A percentile compares a stretch with the other conserved stretches of the same genome.
phyloP scores from a whole-genome alignment of 2,888 invertebrate species.

The Ethmia dodecea region DNA sequence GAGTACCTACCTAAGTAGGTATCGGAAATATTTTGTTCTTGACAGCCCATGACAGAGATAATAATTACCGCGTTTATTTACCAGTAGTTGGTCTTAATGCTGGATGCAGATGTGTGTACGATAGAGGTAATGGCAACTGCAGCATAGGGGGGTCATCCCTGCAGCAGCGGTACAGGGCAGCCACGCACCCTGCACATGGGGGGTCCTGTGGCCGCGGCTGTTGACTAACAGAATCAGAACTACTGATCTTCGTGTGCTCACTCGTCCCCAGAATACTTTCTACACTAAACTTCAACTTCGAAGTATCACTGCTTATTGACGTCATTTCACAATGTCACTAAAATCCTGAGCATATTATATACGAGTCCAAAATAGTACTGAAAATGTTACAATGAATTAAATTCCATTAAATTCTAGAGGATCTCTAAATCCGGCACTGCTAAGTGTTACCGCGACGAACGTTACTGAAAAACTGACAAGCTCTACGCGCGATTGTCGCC shows the following conservation, averaged over 20 bases:
- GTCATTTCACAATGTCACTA: slow-evolving; percentile 45
- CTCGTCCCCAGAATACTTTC: slow-evolving; percentile 79
- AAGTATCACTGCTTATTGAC: slow-evolving; percentile 49
- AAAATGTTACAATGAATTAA: no score
- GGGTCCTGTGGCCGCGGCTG: slow-evolving; percentile 41
- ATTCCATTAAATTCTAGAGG: no score
- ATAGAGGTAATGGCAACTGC: slow-evolving; percentile 52
- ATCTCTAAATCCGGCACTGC: no score
- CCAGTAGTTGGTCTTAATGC: slow-evolving; percentile 65
- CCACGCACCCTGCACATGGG: slow-evolving; percentile 81
- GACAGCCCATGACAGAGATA: no score
- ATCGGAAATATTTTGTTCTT: no score
- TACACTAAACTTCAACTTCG: slow-evolving; percentile 82
- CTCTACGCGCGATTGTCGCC: slow-evolving; percentile 35
- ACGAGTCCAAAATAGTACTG: no score
- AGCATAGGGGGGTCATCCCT: slow-evolving; percentile 62
- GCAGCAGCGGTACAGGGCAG: slow-evolving; percentile 80
- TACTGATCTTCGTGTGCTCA: no score
- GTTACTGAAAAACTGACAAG: slow-evolving; percentile 60
- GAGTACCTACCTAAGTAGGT: no score
- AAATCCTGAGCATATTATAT: no score
- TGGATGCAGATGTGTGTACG: slow-evolving; percentile 64
- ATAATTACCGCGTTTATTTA: slow-evolving; percentile 23
- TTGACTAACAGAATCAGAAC: neutral
- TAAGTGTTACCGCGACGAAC: slow-evolving; percentile 33